These are phyloP conservation scores for Palythoa heliodiscus DNA, from an alignment of 92 coral and sea anemone species.

Conservation along the genomic window DNA sequence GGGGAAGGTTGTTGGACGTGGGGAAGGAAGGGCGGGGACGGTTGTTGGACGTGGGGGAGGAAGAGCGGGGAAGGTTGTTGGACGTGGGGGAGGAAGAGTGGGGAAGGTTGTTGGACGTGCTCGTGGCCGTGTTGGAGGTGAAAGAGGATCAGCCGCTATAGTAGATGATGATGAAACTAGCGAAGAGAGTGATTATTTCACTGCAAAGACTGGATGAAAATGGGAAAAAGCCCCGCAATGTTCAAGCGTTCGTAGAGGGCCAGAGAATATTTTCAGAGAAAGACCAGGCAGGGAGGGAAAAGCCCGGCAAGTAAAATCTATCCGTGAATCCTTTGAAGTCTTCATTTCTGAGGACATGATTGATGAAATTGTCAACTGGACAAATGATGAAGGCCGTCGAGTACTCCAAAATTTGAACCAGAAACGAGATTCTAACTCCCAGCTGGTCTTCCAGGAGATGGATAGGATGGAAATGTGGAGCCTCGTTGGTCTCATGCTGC, in stretches of 20 bases:
- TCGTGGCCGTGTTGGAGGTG: constrained; percentile 14
- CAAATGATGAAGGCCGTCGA: constrained; percentile 18
- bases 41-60: constrained; percentile 12
- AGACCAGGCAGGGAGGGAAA: constrained; percentile 25
- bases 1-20: neutral
- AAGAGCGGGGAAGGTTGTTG: neutral
- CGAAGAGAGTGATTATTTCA: constrained; percentile 14
- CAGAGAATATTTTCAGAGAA: constrained; percentile 22
- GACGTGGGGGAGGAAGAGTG: too few relatives aligned
- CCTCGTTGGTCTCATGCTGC: constrained; percentile 15
- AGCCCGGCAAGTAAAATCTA: constrained; percentile 17
- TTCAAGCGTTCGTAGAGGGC: constrained; percentile 15
- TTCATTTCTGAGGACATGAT: constrained; percentile 1
- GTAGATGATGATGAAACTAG: constrained; percentile 9
- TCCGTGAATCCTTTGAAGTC: constrained; percentile 1
- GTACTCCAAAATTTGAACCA: neutral
- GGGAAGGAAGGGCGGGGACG: neutral
- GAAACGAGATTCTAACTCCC: constrained; percentile 7
- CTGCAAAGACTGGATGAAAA: constrained; percentile 17
- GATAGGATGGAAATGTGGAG: constrained; percentile 21
- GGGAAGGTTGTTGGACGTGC: neutral
- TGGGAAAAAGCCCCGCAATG: constrained; percentile 11
- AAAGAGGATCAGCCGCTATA: neutral
- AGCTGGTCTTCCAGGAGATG: constrained; percentile 17
- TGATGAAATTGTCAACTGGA: constrained; percentile 1